Percentiles rank a stretch among this genome's conserved stretches.
Conservation (phyloP, 2,797 vertebrate species). For the Pangasius mekongensis region DNA sequence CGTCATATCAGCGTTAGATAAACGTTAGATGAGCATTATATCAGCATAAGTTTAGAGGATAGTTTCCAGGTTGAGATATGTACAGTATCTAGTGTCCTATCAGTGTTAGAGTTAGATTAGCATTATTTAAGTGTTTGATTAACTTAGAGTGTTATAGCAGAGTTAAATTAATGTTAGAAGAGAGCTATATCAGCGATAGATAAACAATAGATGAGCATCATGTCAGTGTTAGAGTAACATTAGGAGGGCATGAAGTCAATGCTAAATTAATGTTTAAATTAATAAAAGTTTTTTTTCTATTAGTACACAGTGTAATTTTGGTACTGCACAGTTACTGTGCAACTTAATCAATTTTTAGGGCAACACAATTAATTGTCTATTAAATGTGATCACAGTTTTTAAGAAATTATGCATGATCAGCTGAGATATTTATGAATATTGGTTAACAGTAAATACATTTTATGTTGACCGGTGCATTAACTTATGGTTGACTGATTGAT, state of each 20-base stretch:
- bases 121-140: no score
- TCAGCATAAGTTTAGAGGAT: no score
- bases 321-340: background rate
- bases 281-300: no score
- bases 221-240: background rate
- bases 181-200: background rate
- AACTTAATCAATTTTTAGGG: background rate
- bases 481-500: slow-evolving; percentile 58
- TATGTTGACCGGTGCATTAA: background rate
- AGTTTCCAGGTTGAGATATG: no score
- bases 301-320: background rate
- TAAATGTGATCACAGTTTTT: background rate
- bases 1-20: no score
- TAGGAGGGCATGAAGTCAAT: background rate
- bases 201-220: background rate
- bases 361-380: background rate
- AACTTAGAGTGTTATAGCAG: background rate
- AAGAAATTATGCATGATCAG: background rate
- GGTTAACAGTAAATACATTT: no score
- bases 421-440: background rate
- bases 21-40: no score
- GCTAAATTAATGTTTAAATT: background rate
- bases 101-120: no score
- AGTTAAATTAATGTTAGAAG: background rate
- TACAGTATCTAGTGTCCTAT: no score